These are phyloP conservation scores for Brevipalpus yothersi DNA, from an alignment of 1,140 invertebrate genomes.

Conservation along the genomic window DNA sequence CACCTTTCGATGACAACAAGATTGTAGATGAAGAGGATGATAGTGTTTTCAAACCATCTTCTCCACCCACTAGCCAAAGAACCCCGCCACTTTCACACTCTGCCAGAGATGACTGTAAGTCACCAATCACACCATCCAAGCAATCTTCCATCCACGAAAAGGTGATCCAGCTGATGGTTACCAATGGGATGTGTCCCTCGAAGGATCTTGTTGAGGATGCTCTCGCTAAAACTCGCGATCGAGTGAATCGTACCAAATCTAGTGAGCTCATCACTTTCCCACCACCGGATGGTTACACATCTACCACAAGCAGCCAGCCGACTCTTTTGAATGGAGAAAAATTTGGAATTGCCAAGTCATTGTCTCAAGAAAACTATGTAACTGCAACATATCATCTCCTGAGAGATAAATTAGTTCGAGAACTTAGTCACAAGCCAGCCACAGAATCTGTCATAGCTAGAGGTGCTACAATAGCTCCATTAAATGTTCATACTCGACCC, in stretches of 20 bases:
- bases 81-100: not conserved
- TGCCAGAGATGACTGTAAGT: not conserved
- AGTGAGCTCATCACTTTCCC: not conserved
- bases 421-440: constrained; percentile 2
- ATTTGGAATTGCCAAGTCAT: not conserved
- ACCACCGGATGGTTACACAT: not conserved
- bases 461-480: not conserved
- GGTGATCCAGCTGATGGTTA: constrained; percentile 8
- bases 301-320: not conserved
- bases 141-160: constrained; percentile 3
- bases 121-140: not conserved
- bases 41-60: not conserved
- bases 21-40: not conserved
- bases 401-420: constrained; percentile 9
- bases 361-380: constrained; percentile 1
- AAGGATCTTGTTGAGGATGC: constrained; percentile 6
- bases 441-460: not conserved
- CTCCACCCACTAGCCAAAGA: not conserved
- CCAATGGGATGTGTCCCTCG: constrained; percentile 3
- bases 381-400: constrained; percentile 11
- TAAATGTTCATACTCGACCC: not conserved
- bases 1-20: not conserved
- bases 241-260: not conserved
- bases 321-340: not conserved
- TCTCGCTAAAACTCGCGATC: not conserved